phyloP scores from a whole-genome alignment of 2,888 invertebrate species.

The Diplolepis rosae region DNA sequence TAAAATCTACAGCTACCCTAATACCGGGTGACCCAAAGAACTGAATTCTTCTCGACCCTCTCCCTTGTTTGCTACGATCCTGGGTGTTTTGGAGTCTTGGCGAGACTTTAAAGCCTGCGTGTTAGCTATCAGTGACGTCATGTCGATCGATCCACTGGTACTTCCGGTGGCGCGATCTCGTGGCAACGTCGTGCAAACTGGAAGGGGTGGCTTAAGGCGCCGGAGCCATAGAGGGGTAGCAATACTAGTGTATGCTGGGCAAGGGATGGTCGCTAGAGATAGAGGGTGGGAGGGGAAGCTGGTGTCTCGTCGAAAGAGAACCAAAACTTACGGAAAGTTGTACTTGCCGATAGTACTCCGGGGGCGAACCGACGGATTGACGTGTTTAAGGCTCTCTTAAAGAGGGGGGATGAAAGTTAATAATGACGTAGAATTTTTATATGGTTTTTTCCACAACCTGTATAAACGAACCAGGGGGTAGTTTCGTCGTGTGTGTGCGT shows the following conservation, averaged over 20 bases:
- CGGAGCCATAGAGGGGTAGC: slow-evolving; percentile 43
- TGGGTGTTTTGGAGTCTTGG: slow-evolving; percentile 15
- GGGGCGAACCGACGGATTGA: slow-evolving; percentile 41
- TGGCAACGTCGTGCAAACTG: slow-evolving; percentile 54
- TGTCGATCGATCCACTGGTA: slow-evolving; percentile 62
- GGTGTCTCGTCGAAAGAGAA: slow-evolving; percentile 47
- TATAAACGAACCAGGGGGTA: background rate
- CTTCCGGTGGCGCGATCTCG: slow-evolving; percentile 65
- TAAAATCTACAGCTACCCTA: slow-evolving; percentile 4
- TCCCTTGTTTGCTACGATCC: slow-evolving; percentile 1
- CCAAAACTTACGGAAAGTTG: slow-evolving; percentile 49
- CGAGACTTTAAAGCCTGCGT: slow-evolving; percentile 46
- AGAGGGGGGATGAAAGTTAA: slow-evolving; percentile 1
- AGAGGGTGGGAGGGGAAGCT: slow-evolving; percentile 32
- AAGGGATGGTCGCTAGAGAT: slow-evolving; percentile 34
- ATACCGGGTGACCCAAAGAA: slow-evolving; percentile 31
- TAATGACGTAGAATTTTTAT: background rate
- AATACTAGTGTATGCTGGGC: slow-evolving; percentile 34
- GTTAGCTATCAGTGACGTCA: slow-evolving; percentile 54
- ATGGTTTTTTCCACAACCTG: background rate
- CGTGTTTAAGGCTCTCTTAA: background rate
- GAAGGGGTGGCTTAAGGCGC: slow-evolving; percentile 56
- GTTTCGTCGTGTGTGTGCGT: slow-evolving; percentile 20
- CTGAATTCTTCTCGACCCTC: slow-evolving; percentile 10
- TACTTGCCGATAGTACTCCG: slow-evolving; percentile 56